phyloP scores from a whole-genome alignment of 2,113 vertebrate species.

The Phalacrocorax pelagicus region DNA sequence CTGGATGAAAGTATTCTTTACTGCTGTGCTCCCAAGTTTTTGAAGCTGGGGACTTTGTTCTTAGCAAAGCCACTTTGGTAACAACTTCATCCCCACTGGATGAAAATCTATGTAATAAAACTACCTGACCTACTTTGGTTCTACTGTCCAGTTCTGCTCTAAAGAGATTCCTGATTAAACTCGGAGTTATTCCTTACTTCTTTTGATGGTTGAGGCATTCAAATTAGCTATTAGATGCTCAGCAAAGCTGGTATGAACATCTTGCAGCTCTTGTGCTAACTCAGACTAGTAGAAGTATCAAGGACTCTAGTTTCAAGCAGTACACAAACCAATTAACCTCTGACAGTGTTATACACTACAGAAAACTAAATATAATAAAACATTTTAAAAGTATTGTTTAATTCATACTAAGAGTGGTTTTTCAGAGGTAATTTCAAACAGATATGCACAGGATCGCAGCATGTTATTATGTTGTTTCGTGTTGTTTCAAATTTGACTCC shows the following conservation, averaged over 20 bases:
- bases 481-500: not conserved
- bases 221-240: not conserved
- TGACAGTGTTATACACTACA: not conserved
- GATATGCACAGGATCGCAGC: not conserved
- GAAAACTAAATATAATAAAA: constrained; percentile 30
- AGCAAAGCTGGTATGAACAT: not conserved
- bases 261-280: not conserved
- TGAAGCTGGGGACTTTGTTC: constrained; percentile 61
- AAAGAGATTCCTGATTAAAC: not conserved
- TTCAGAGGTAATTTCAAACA: not conserved
- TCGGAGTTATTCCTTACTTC: not conserved
- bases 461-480: not conserved
- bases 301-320: not conserved
- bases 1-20: constrained; percentile 26
- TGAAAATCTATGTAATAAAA: not conserved
- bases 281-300: not conserved
- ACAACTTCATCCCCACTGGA: not conserved
- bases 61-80: constrained; percentile 33
- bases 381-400: not conserved
- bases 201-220: not conserved
- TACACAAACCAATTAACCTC: constrained; percentile 63
- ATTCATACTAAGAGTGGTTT: not conserved
- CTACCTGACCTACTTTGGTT: not conserved
- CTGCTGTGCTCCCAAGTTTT: not conserved
- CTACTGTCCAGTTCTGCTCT: not conserved